Evolutionary conservation across 2,888 invertebrate species (phyloP), one percentile per base, ranked within the genome.

Genomic region (Hylaea fasciaria): DNA sequence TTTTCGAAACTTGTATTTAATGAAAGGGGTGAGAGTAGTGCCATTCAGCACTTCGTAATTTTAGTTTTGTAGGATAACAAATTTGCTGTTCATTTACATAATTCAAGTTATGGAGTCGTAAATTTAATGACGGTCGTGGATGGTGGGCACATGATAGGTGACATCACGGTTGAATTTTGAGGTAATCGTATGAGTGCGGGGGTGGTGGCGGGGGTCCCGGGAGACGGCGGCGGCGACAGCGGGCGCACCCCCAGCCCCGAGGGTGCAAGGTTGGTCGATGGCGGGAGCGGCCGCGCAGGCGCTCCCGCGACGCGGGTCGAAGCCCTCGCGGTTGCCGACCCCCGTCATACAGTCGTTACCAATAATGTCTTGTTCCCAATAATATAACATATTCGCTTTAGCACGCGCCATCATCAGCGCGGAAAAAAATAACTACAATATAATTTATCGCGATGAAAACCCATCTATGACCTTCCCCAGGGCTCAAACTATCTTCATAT

Each of bases 301-400:
- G 89, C 88, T 73, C 71, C 72, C 69, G 57, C 77, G 65, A 69
- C 76, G 66, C 82, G 79, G 89, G 89, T 88, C 89, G 86, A 85
- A 86, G 88, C 83, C 87, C 89, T 88, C 84, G 76, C 86, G 89
- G 86, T 86, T 88, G 83, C 85, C 89, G 89, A 90, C 90, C 91
- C 82, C 82, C 73, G 73, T 11, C 68, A 79, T 83, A 85, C 85
- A 85, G 82, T 81, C 81, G 76, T 78, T 74, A 77, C 76, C 65
- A 72, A 80, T 78, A 73, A 74, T 76, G 73, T 73, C 76, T 74
- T 70, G 32, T 72, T 73, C 71, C 71, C 73, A 71, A 70, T 68
- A 60, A 55, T 59, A 69, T 52, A 66, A 49, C 53, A 68, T 67
- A 68, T n/a, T n/a, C n/a, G n/a, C n/a, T n/a, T n/a, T n/a, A n/a